These are phyloP conservation scores for Garra rufa DNA, from an alignment of 2,113 vertebrate species.

Conservation along the genomic window DNA sequence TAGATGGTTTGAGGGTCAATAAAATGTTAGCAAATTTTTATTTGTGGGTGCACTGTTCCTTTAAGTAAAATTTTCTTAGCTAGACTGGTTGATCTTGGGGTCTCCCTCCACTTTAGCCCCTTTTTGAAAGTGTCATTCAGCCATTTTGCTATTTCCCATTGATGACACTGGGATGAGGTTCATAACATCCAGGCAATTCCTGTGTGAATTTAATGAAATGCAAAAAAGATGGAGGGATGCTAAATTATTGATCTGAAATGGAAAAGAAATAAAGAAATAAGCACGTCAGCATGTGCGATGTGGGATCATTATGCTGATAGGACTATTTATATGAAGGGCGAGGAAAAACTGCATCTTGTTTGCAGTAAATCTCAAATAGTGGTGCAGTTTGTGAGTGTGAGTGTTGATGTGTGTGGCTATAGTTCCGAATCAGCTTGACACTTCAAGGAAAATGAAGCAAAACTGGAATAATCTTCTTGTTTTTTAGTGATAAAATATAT, in stretches of 20 bases:
- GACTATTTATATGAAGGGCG: slow-evolving; percentile 41
- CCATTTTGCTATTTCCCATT: not conserved
- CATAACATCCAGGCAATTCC: slow-evolving; percentile 17
- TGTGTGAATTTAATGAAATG: slow-evolving; percentile 28
- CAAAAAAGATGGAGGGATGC: slow-evolving; percentile 32
- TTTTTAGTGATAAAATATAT: slow-evolving; percentile 6
- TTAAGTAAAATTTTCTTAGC: not conserved
- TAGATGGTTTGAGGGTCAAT: too few species aligned
- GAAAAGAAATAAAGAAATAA: slow-evolving; percentile 45
- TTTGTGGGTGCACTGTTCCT: not conserved
- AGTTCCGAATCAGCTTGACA: slow-evolving; percentile 37
- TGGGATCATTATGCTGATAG: slow-evolving; percentile 43
- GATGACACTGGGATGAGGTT: slow-evolving; percentile 11
- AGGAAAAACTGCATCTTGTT: slow-evolving; percentile 44
- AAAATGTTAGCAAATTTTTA: too few species aligned
- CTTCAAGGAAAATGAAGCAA: slow-evolving; percentile 29
- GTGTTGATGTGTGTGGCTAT: not conserved
- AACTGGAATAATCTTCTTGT: not conserved
- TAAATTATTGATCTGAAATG: slow-evolving; percentile 45
- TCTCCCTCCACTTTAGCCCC: not conserved
- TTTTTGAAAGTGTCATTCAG: not conserved
- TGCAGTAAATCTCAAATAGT: slow-evolving; percentile 39
- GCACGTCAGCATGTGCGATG: slow-evolving; percentile 39
- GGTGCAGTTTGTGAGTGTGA: slow-evolving; percentile 63
- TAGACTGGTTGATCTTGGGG: not conserved